Base-by-base conservation (phyloP, 2,888 invertebrate species). In the Xylota segnis region DNA sequence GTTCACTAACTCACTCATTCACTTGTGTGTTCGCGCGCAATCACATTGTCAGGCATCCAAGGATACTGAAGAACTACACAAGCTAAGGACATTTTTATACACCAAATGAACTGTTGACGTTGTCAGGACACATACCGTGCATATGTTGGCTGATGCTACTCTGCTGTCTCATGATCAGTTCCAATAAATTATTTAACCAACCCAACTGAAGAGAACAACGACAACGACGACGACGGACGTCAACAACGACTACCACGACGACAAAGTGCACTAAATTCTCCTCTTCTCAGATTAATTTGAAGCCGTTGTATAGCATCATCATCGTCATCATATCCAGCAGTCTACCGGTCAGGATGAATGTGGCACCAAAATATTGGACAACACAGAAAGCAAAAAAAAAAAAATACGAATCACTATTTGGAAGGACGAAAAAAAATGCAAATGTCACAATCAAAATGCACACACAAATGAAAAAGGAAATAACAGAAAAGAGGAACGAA, bases 31-130 rank as follows among this genome's bases (percentile, higher is more conserved):
- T 58, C 74, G 52, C 74, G 74, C 16, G 61, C 70, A 82, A 68
- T 82, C 82, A 63, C 56, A 43, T 56, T 47, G 32, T 40, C 61
- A 74, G 68, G n/a, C 74, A 40, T 68, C 40, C 43, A 32, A n/a
- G 18, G 29, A 16, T 10, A 50, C 18, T 32, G 12, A 18, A 18
- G 34, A 47, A 14, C 47, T 50, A 37, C 72, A 29, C 32, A 9
- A 2, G 52, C 14, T 43, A 70, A 75, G 70, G 76, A 82, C 77
- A 58, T 66, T 75, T 75, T 75, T 58, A 76, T 72, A 37, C 66
- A 61, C 75, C 79, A 81, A 84, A 86, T 81, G 76, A 81, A 86
- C 84, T 84, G 86, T 63, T 76, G 86, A 86, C 86, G 37, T 71
- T 71, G 37, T 40, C 43, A 56, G 34, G 23, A 50, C 18, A 81